phyloP scores from a whole-genome alignment of 2,797 vertebrate genomes.

The Chelidonichthys spinosus region DNA sequence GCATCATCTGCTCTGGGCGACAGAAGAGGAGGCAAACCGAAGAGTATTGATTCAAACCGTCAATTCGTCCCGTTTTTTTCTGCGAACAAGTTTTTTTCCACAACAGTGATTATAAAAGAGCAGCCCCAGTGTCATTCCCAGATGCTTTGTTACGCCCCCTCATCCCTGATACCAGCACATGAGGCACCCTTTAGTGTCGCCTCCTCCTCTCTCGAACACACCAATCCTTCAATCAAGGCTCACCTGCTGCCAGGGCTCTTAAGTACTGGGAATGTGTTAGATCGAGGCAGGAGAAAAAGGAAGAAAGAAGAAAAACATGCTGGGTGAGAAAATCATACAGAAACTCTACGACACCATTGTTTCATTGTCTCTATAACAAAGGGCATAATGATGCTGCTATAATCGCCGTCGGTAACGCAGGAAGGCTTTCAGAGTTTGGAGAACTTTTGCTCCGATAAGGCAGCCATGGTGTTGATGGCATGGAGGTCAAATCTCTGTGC shows the following conservation, averaged over 20 bases:
- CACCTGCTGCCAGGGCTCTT: no score
- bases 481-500: background rate
- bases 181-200: no score
- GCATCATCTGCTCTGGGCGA: slow-evolving; percentile 55
- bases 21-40: slow-evolving; percentile 25
- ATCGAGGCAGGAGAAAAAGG: background rate
- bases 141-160: background rate
- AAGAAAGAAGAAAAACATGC: background rate
- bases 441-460: background rate
- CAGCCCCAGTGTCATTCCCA: background rate
- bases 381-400: background rate
- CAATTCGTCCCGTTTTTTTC: slow-evolving; percentile 23
- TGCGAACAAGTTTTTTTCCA: slow-evolving; percentile 24
- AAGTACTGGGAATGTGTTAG: background rate
- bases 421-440: background rate
- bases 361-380: background rate
- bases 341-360: background rate
- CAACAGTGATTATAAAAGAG: slow-evolving; percentile 2
- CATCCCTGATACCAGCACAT: no score
- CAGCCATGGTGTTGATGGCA: slow-evolving; percentile 1
- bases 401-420: no score
- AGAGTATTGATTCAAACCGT: slow-evolving; percentile 46
- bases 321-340: background rate
- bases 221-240: no score
- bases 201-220: no score